Conservation (phyloP, 1,140 invertebrate species). For the Mamestra configurata region DNA sequence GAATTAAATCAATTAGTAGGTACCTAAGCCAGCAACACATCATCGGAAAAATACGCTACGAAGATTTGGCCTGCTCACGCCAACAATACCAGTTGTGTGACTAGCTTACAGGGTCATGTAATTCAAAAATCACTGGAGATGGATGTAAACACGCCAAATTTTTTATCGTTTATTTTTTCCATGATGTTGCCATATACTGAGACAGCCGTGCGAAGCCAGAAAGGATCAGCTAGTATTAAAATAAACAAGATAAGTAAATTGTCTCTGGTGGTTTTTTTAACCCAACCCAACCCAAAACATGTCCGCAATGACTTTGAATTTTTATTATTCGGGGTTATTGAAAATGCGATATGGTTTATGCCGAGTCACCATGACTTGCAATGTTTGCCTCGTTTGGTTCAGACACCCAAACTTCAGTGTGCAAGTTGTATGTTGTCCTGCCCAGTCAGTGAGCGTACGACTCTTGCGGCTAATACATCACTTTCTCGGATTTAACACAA, state of each 20-base stretch:
- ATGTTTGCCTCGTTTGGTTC: not conserved
- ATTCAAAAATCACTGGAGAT: no score
- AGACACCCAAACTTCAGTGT: slow-evolving; percentile 19
- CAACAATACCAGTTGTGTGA: no score
- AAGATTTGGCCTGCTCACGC: no score
- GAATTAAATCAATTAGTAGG: no score
- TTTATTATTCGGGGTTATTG: slow-evolving; percentile 21
- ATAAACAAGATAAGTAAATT: slow-evolving; percentile 2
- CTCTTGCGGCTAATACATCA: slow-evolving; percentile 25
- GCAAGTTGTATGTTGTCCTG: slow-evolving; percentile 7
- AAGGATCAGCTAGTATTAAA: not conserved
- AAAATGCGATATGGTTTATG: slow-evolving; percentile 37
- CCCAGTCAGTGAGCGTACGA: slow-evolving; percentile 37
- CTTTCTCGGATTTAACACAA: slow-evolving; percentile 21
- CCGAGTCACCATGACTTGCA: slow-evolving; percentile 51
- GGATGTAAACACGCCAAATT: no score
- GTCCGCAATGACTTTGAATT: slow-evolving; percentile 1
- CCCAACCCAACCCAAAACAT: not conserved
- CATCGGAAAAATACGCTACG: no score
- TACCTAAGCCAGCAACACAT: no score
- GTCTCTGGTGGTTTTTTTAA: not conserved
- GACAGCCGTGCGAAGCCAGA: no score
- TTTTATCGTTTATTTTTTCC: no score
- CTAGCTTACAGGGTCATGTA: no score
- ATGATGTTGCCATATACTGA: no score